Percentiles rank a stretch among this genome's conserved stretches.
These are phyloP conservation scores for Protobothrops mucrosquamatus DNA, from an alignment of 2,113 vertebrate genomes.

Conservation along the genomic window DNA sequence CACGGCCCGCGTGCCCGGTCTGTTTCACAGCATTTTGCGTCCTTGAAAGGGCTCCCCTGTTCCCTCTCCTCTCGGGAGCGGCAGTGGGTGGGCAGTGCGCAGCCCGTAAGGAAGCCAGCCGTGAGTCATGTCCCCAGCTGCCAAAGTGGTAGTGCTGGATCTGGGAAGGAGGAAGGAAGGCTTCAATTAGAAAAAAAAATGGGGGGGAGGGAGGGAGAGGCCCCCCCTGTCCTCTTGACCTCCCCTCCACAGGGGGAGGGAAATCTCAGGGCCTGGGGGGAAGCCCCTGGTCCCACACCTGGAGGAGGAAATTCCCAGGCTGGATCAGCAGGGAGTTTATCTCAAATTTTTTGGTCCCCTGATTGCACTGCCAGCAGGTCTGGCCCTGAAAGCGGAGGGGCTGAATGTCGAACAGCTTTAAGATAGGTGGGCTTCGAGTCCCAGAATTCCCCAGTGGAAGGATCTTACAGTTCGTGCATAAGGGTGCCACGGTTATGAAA, in stretches of 20 bases:
- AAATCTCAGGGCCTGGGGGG: not conserved
- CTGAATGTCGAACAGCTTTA: no score
- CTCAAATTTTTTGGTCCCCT: not conserved
- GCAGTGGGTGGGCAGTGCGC: no score
- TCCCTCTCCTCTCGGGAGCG: no score
- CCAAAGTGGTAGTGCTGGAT: slow-evolving; percentile 72
- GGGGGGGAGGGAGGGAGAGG: slow-evolving; percentile 27
- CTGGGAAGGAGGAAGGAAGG: slow-evolving; percentile 41
- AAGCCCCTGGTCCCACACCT: not conserved
- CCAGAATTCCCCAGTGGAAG: not conserved
- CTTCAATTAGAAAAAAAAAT: slow-evolving; percentile 36
- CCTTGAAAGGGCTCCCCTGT: no score
- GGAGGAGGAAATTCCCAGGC: not conserved
- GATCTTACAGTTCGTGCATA: no score
- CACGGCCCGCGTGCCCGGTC: no score
- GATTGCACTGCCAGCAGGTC: not conserved
- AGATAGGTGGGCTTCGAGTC: no score
- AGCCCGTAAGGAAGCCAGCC: no score
- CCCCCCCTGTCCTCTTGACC: not conserved
- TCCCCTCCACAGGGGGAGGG: not conserved
- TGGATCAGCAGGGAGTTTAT: not conserved
- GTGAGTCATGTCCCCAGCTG: slow-evolving; percentile 54
- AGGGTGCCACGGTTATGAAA: no score
- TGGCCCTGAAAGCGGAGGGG: not conserved
- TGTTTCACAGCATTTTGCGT: no score